Evolutionary conservation across 1,140 invertebrate genomes (phyloP).

Genomic region (Saccostrea echinata): DNA sequence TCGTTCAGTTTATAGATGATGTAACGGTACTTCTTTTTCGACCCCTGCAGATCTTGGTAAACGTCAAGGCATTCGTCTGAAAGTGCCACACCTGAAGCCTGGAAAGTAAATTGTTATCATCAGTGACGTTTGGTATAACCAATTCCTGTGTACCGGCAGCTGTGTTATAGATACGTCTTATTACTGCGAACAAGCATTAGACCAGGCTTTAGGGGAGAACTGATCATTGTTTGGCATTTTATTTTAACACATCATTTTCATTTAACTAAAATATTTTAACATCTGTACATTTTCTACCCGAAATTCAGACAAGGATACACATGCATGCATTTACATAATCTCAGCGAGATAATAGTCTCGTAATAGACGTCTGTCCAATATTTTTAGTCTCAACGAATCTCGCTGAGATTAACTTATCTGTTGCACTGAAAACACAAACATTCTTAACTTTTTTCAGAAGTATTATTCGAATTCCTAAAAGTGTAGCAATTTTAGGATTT

Average conservation of each 20-base stretch:
- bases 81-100: constrained; percentile 71
- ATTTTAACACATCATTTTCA: not conserved
- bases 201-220: not conserved
- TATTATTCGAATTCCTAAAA: too few relatives aligned
- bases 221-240: not conserved
- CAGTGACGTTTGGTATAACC: not conserved
- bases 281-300: too few relatives aligned
- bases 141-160: not conserved
- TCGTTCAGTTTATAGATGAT: constrained; percentile 68
- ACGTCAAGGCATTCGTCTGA: constrained; percentile 67
- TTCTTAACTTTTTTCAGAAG: too few relatives aligned
- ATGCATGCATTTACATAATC: too few relatives aligned
- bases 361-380: too few relatives aligned
- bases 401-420: too few relatives aligned
- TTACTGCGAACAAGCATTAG: not conserved
- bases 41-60: constrained; percentile 68
- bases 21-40: constrained; percentile 68
- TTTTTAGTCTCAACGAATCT: too few relatives aligned
- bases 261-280: too few relatives aligned
- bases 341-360: too few relatives aligned
- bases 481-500: too few relatives aligned
- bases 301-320: too few relatives aligned
- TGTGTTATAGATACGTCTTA: not conserved
- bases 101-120: constrained; percentile 21
- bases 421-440: too few relatives aligned